Evolutionary conservation across 1,140 invertebrate species (phyloP).

Genomic region (Acromyrmex echinatior): DNA sequence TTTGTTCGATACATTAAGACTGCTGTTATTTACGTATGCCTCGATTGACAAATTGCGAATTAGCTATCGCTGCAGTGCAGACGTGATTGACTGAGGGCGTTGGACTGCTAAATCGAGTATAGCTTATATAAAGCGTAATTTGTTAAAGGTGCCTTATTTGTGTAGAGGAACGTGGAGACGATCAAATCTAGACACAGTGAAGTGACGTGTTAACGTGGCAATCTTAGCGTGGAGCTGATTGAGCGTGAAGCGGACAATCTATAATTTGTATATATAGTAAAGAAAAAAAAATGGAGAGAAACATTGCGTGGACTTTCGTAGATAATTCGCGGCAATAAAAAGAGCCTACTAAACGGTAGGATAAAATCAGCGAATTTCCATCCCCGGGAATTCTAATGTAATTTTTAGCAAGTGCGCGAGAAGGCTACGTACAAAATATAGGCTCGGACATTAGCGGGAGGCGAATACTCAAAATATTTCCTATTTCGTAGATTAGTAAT

Average conservation of each 20-base stretch:
- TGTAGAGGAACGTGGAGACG: slow-evolving; percentile 78
- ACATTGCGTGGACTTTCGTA: slow-evolving; percentile 70
- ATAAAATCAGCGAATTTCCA: slow-evolving; percentile 50
- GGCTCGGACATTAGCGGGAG: slow-evolving; percentile 75
- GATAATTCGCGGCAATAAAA: slow-evolving; percentile 76
- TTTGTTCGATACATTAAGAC: slow-evolving; percentile 74
- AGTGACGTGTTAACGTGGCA: slow-evolving; percentile 72
- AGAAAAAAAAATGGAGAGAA: slow-evolving; percentile 18
- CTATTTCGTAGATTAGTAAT: slow-evolving; percentile 83
- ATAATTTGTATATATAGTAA: slow-evolving; percentile 79
- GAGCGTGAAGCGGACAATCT: slow-evolving; percentile 80
- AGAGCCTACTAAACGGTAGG: slow-evolving; percentile 54
- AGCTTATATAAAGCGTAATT: slow-evolving; percentile 82
- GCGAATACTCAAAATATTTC: slow-evolving; percentile 85
- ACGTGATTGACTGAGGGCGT: slow-evolving; percentile 76
- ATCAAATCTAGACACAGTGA: slow-evolving; percentile 75
- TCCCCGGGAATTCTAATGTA: slow-evolving; percentile 63
- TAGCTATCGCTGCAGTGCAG: slow-evolving; percentile 76
- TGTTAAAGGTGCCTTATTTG: slow-evolving; percentile 87
- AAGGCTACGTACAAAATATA: slow-evolving; percentile 62
- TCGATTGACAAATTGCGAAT: slow-evolving; percentile 78
- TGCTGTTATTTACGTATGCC: slow-evolving; percentile 75
- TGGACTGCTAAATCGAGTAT: slow-evolving; percentile 78
- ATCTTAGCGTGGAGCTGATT: slow-evolving; percentile 61
- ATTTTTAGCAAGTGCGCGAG: slow-evolving; percentile 63